Base-by-base conservation (phyloP, 2,113 vertebrate species). In the Cynopterus brachyotis region DNA sequence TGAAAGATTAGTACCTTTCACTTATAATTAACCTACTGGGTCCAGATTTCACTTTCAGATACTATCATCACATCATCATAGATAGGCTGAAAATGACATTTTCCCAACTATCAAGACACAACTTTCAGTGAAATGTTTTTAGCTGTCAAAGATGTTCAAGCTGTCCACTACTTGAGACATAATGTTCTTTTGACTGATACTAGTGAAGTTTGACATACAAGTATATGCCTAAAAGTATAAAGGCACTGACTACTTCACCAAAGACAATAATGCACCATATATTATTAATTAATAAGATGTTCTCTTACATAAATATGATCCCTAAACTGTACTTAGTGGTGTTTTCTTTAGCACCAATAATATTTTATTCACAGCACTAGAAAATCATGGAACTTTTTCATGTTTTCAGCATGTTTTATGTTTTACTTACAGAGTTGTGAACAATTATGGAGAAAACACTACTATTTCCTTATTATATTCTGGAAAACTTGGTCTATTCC, bases 1-100 rank as follows among this genome's bases (percentile, higher is more conserved):
- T 70, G 57, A 87, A 55, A 2, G 0, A 73, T 93, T 57, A 30
- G 89, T 91, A 76, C 60, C 88, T 85, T 92, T 92, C 70, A 92
- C 97, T 92, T 96, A 80, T 88, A 79, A 1, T 0, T 93, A 87
- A 81, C 28, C 76, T 81, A 42, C 16, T 94, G 73, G 84, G 84
- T 93, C 76, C 64, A 32, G 0, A 94, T 57, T 95, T 89, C 96
- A 57, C 85, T 70, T 4, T 50, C 82, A 89, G 66, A 72, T 75
- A 78, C 35, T 84, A 40, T 50, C 50, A 79, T 42, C n/a, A 69
- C 28, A 35, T 64, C 42, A 66, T 60, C 32, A 81, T 26, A 64
- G 2, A 15, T 6, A 75, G 47, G 26, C 19, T 90, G 59, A 95
- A 95, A 84, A 66, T 92, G 62, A 24, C 59, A 72, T 81, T 91